Conservation (phyloP, 1,140 invertebrate species). For the Trichomalopsis sarcophagae region DNA sequence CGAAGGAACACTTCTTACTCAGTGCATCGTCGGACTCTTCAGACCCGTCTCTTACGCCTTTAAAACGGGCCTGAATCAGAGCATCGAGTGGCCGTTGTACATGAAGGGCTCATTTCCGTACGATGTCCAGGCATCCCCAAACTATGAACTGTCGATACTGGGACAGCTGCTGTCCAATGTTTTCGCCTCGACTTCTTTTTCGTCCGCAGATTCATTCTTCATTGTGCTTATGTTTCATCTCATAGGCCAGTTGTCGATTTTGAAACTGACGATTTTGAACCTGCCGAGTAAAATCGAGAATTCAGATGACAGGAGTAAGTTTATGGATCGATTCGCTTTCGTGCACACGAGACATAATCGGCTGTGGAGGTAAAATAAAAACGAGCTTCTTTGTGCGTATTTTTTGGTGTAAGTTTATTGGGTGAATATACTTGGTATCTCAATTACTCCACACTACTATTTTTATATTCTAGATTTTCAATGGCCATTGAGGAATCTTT, state of each 20-base stretch:
- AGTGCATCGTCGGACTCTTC: conserved; percentile 31
- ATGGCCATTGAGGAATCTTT: conserved; percentile 38
- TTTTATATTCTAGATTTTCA: conserved; percentile 40
- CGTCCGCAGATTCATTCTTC: conserved; percentile 70
- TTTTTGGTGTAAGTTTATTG: neutral
- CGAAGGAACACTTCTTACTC: conserved; percentile 22
- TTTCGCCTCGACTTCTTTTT: conserved; percentile 67
- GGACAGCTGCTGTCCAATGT: conserved; percentile 69
- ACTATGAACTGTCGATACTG: conserved; percentile 71
- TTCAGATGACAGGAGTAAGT: neutral
- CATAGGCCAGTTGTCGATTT: conserved; percentile 69
- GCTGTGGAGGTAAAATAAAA: conserved; percentile 43
- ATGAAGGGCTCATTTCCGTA: conserved; percentile 68
- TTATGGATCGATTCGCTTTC: conserved; percentile 24
- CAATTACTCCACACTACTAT: neutral
- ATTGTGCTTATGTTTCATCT: conserved; percentile 70
- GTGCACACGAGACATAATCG: conserved; percentile 18
- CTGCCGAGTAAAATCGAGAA: conserved; percentile 52
- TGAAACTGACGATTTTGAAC: conserved; percentile 54
- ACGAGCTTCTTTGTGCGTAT: neutral
- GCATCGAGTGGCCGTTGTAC: conserved; percentile 32
- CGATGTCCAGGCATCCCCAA: conserved; percentile 68
- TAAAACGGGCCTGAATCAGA: neutral
- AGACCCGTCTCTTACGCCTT: conserved; percentile 5
- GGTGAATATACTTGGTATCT: too few species aligned